These are phyloP conservation scores for Pharmacophagus antenor DNA, from an alignment of 2,888 invertebrate species.

Conservation along the genomic window DNA sequence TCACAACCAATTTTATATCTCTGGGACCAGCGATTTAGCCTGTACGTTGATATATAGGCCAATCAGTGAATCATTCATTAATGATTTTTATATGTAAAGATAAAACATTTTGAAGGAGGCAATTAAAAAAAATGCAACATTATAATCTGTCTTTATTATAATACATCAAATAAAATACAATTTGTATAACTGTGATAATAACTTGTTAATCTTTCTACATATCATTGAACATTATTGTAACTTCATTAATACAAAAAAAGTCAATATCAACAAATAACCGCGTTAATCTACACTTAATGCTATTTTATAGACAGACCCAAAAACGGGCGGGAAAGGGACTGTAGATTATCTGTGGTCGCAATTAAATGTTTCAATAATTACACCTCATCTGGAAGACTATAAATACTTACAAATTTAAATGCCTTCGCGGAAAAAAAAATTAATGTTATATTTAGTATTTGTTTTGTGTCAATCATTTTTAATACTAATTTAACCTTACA, in stretches of 20 bases:
- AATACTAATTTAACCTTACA: conserved; percentile 38
- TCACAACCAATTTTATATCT: too few species aligned
- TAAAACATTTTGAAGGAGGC: not conserved
- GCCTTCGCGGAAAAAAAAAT: conserved; percentile 8
- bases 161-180: conserved; percentile 72
- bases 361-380: conserved; percentile 4
- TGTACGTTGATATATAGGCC: too few species aligned
- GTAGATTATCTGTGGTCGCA: conserved; percentile 19
- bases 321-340: conserved; percentile 7
- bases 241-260: conserved; percentile 24
- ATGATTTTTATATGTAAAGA: too few species aligned
- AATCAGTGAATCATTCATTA: too few species aligned
- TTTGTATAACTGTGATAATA: conserved; percentile 66
- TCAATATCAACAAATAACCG: conserved; percentile 28
- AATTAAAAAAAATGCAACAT: conserved; percentile 39
- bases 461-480: conserved; percentile 17
- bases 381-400: conserved; percentile 32
- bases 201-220: conserved; percentile 45
- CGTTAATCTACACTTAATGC: conserved; percentile 14
- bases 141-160: conserved; percentile 52
- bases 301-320: conserved; percentile 23
- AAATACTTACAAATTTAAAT: conserved; percentile 19
- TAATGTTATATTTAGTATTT: not conserved
- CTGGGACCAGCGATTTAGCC: too few species aligned
- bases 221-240: conserved; percentile 25